Evolutionary conservation across 2,113 vertebrate species (phyloP).

Genomic region (Rana temporaria): DNA sequence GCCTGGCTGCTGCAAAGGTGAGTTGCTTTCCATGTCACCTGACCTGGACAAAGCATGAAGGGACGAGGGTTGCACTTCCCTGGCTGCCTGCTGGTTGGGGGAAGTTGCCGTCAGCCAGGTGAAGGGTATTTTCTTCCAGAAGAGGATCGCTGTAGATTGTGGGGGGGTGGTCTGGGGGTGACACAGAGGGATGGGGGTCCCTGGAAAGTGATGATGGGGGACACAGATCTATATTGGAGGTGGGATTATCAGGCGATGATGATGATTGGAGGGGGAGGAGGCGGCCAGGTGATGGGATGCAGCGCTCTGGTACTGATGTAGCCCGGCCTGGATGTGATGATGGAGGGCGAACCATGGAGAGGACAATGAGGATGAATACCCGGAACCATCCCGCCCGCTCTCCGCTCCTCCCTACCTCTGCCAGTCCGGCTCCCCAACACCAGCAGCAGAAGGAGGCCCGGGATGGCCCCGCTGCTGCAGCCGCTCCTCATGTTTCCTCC

Average conservation of each 20-base stretch:
- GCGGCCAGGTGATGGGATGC: neutral
- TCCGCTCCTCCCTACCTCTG: conserved; percentile 6
- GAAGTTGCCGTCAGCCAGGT: too few relatives aligned
- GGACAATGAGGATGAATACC: neutral
- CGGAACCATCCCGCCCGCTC: neutral
- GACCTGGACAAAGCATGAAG: too few relatives aligned
- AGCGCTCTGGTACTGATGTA: neutral
- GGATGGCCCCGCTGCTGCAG: conserved; percentile 25
- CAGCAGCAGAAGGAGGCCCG: conserved; percentile 42
- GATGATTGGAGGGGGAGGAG: neutral
- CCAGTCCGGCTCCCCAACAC: conserved; percentile 5
- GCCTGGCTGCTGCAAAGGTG: too few relatives aligned
- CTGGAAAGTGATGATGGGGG: too few relatives aligned
- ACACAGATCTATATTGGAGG: too few relatives aligned
- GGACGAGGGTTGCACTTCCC: too few relatives aligned
- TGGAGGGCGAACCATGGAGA: conserved; percentile 21
- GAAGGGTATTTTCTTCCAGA: too few relatives aligned
- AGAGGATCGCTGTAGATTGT: too few relatives aligned
- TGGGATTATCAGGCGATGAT: neutral
- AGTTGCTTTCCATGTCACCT: too few relatives aligned
- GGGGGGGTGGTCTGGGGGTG: too few relatives aligned
- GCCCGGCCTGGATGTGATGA: conserved; percentile 43
- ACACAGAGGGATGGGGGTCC: too few relatives aligned
- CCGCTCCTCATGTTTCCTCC: conserved; percentile 48
- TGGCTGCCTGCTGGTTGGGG: too few relatives aligned